A percentile compares a stretch with the other conserved stretches of the same genome.
Evolutionary conservation across 2,113 vertebrate species (phyloP).

Genomic region (Anhinga anhinga): DNA sequence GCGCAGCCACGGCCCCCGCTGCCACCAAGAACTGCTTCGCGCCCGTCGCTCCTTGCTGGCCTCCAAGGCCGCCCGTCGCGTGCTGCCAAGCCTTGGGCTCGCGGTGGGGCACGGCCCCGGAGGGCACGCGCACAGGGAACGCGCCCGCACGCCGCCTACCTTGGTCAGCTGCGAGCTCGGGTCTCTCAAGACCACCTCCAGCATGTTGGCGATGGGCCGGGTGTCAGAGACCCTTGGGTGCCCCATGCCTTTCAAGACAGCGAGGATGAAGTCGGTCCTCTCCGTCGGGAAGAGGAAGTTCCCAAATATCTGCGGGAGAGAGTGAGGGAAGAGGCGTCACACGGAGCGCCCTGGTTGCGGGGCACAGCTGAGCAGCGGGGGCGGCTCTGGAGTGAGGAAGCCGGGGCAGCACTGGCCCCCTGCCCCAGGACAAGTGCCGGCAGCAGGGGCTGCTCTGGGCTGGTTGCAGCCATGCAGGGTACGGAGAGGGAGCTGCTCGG

Average conservation of each 20-base stretch:
- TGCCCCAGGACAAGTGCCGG: not conserved
- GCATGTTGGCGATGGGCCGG: not conserved
- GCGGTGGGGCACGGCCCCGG: not conserved
- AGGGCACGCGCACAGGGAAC: not conserved
- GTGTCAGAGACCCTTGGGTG: not conserved
- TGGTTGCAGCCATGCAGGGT: not conserved
- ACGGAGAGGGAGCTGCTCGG: not conserved
- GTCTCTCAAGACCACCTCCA: not conserved
- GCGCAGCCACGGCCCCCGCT: not conserved
- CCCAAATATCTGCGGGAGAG: not conserved
- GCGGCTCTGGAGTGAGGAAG: not conserved
- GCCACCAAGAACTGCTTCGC: not conserved
- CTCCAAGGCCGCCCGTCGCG: not conserved
- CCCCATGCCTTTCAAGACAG: rapidly evolving
- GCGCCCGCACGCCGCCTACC: not conserved
- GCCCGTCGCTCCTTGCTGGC: not conserved
- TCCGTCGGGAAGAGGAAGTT: not conserved
- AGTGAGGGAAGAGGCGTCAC: not conserved
- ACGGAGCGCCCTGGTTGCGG: not conserved
- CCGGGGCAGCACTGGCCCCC: not conserved
- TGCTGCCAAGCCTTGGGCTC: not conserved
- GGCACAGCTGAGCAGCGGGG: not conserved
- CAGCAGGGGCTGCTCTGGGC: not conserved
- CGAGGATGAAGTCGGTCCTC: not conserved
- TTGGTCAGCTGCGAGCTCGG: rapidly evolving